Evolutionary conservation across 2,888 invertebrate genomes (phyloP), one percentile per base, ranked within the genome.

Genomic region (Atethmia centrago): DNA sequence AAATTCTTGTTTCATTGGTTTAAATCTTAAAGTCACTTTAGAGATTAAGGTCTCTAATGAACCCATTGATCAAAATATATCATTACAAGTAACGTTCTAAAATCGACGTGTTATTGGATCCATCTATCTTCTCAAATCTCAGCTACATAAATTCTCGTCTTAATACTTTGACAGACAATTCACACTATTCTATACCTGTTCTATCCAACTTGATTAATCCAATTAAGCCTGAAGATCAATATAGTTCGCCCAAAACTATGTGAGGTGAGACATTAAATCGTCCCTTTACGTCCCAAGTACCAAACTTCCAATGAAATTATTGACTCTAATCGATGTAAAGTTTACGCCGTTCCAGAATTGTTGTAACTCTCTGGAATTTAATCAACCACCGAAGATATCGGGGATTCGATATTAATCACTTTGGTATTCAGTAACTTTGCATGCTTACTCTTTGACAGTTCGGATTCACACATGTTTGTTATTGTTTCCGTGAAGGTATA

Each of bases 311-410:
- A 92, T 91, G 89, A 91, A 93, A 93, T 94, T 93, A 94, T 92
- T 89, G 89, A 89, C 90, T 91, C 81, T 88, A 94, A 94, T 94
- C 93, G 92, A 93, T 91, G 91, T 91, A 90, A 94, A 95, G 85
- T 95, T 94, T 92, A 91, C 92, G 92, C 90, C 90, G 82, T 90
- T 91, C 90, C 91, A 91, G 88, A 88, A 89, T 88, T 87, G 88
- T 85, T 88, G 90, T 91, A 90, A 92, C 90, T 84, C 85, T 71
- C 78, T 85, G 93, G 94, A 95, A 95, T 95, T 95, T 95, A 95
- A 95, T 95, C 94, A 95, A 94, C 90, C 90, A 88, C 83, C 93
- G 90, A 91, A 94, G 93, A 93, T 94, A 94, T 93, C 91, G 93
- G 90, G 92, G 91, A 88, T 90, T 87, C 86, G 77, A 90, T 91